Evolutionary conservation across 2,888 invertebrate genomes (phyloP), one percentile per base, ranked within the genome.

Genomic region (Agrypnus murinus): DNA sequence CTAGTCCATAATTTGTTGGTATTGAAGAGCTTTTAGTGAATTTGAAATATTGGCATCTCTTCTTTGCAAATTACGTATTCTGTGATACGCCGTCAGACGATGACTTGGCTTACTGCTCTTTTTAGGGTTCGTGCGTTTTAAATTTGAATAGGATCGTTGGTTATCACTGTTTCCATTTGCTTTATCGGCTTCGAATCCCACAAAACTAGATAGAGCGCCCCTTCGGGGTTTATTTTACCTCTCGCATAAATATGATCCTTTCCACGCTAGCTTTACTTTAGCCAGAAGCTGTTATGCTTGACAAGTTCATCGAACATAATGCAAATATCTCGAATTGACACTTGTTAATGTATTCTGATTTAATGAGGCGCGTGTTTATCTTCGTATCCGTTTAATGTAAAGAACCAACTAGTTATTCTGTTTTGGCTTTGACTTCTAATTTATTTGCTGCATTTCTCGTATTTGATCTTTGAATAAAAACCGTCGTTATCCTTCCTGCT

Each of bases 161-260:
- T 55, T 55, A 55, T 55, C 55, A 55, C 55, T 55, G 55, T 55
- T 55, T 55, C 55, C 55, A 55, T 55, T 55, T 55, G 55, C 55
- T 55, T 55, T 55, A 55, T 55, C 55, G 55, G 55, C 55, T 55
- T 55, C 36, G 55, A 55, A 55, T 55, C 55, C 55, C 55, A 55
- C 55, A 55, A 55, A 55, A 55, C 55, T 55, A 55, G 55, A 55
- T 55, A 55, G 55, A 55, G 31, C 55, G 55, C 55, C 55, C 55
- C 55, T 55, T 55, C 14, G 55, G 55, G 55, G 55, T 55, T 36
- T 55, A 55, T 55, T 55, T 55, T 55, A 55, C 55, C 36, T 55
- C 55, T 17, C 55, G 55, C 55, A 55, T 55, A 55, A 55, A 55
- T 55, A 55, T 55, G 55, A 36, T 53, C 55, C 55, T 38, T 36